Percentiles rank a stretch among this genome's conserved stretches.
Evolutionary conservation across 2,797 vertebrate genomes (phyloP).

Genomic region (Siniperca obscura): DNA sequence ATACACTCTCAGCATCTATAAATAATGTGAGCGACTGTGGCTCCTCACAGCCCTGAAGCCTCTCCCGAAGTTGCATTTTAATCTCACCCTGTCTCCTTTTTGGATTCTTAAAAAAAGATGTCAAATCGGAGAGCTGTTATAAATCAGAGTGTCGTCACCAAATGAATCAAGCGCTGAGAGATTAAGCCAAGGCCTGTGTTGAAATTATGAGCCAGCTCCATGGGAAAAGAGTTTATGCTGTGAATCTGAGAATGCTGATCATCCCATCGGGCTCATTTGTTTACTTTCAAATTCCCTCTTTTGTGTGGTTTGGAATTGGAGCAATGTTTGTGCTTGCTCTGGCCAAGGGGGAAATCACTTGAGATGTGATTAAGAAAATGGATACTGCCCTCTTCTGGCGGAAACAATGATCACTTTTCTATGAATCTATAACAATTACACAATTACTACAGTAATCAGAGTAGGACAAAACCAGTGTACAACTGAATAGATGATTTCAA

Average conservation of each 20-base stretch:
- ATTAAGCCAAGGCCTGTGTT: slow-evolving; percentile 65
- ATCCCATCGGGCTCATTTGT: slow-evolving; percentile 80
- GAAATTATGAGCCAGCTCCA: slow-evolving; percentile 70
- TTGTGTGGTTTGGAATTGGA: slow-evolving; percentile 79
- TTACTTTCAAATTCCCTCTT: slow-evolving; percentile 82
- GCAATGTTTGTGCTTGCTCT: slow-evolving; percentile 75
- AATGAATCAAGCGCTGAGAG: slow-evolving; percentile 65
- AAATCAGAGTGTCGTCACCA: slow-evolving; percentile 69
- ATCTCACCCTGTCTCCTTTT: slow-evolving; percentile 39
- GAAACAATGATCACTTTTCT: slow-evolving; percentile 43
- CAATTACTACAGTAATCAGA: slow-evolving; percentile 22
- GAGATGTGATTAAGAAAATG: slow-evolving; percentile 78
- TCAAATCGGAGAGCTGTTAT: slow-evolving; percentile 57
- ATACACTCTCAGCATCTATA: slow-evolving; percentile 47
- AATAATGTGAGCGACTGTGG: slow-evolving; percentile 40
- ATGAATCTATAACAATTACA: slow-evolving; percentile 41
- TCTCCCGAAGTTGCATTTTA: slow-evolving; percentile 44
- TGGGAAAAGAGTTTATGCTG: slow-evolving; percentile 76
- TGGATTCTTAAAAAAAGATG: slow-evolving; percentile 14
- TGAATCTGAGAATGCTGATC: slow-evolving; percentile 74
- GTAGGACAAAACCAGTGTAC: slow-evolving; percentile 9
- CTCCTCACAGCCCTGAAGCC: slow-evolving; percentile 22
- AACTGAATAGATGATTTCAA: slow-evolving; percentile 1
- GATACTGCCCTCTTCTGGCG: slow-evolving; percentile 86
- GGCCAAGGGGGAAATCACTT: slow-evolving; percentile 63